A percentile compares a stretch with the other conserved stretches of the same genome.
These are phyloP conservation scores for Paguma larvata DNA, from an alignment of 2,797 vertebrate genomes.

Conservation along the genomic window DNA sequence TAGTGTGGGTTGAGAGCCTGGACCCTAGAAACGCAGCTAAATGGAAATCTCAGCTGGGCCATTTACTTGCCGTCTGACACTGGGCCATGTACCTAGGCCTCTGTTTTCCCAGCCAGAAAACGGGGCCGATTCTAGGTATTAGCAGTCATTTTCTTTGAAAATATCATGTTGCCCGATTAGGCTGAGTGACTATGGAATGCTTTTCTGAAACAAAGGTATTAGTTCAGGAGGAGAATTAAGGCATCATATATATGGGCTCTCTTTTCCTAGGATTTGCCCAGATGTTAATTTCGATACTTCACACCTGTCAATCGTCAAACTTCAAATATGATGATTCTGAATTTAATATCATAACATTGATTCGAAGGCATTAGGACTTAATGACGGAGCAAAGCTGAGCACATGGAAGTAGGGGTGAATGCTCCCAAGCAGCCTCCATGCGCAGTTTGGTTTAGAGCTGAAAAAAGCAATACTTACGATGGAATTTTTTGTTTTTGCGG, in stretches of 20 bases:
- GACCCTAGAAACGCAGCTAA: neutral
- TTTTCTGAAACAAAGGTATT: conserved; percentile 41
- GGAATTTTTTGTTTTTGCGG: neutral
- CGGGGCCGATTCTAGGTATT: neutral
- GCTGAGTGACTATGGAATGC: neutral
- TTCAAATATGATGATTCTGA: neutral
- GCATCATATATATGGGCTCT: neutral
- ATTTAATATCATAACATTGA: neutral
- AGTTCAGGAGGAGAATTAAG: conserved; percentile 1
- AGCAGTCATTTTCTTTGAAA: conserved; percentile 51
- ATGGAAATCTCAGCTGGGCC: neutral
- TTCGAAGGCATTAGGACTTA: conserved; percentile 33
- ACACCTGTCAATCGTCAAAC: neutral
- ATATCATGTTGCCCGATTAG: conserved; percentile 41
- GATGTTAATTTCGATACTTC: conserved; percentile 41
- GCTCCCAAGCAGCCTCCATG: neutral
- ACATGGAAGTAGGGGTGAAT: neutral
- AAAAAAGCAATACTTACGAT: neutral
- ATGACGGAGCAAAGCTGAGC: neutral
- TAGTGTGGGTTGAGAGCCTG: neutral
- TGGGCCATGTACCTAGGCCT: neutral
- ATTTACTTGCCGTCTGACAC: neutral
- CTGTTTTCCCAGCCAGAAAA: neutral
- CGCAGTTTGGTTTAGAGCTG: conserved; percentile 10
- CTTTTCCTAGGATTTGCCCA: conserved; percentile 37